A percentile compares a stretch with the other conserved stretches of the same genome.
These are phyloP conservation scores for Euborellia annulipes DNA, from an alignment of 1,140 invertebrate species.

Conservation along the genomic window DNA sequence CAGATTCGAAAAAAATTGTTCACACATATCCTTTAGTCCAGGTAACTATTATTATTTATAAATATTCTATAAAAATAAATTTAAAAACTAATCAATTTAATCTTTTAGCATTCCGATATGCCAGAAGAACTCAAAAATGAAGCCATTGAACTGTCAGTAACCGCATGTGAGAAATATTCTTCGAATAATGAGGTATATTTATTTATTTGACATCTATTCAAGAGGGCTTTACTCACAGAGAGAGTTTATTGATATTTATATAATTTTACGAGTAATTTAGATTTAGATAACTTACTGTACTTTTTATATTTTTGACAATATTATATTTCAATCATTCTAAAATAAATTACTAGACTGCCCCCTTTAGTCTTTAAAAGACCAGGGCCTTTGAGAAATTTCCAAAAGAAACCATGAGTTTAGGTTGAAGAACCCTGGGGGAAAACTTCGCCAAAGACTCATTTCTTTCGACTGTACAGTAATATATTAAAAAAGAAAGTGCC, in stretches of 20 bases:
- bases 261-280: slow-evolving; percentile 1
- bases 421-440: too few relatives aligned
- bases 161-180: slow-evolving; percentile 78
- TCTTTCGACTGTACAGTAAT: too few relatives aligned
- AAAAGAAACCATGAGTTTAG: too few relatives aligned
- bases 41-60: slow-evolving; percentile 27
- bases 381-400: too few relatives aligned
- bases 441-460: too few relatives aligned
- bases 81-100: too few relatives aligned
- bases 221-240: neutral
- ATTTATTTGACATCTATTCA: neutral
- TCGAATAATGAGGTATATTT: slow-evolving; percentile 60
- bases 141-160: slow-evolving; percentile 75
- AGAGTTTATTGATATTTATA: neutral
- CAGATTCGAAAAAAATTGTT: slow-evolving; percentile 45
- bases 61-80: neutral
- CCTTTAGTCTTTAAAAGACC: too few relatives aligned
- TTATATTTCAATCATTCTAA: too few relatives aligned
- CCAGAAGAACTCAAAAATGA: slow-evolving; percentile 78
- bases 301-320: slow-evolving; percentile 5
- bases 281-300: slow-evolving; percentile 1
- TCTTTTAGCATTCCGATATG: slow-evolving; percentile 69
- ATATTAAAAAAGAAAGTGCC: too few relatives aligned
- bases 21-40: slow-evolving; percentile 57
- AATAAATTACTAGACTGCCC: too few relatives aligned